Conservation (phyloP, 2,797 vertebrate genomes). For the Sylvilagus floridanus region DNA sequence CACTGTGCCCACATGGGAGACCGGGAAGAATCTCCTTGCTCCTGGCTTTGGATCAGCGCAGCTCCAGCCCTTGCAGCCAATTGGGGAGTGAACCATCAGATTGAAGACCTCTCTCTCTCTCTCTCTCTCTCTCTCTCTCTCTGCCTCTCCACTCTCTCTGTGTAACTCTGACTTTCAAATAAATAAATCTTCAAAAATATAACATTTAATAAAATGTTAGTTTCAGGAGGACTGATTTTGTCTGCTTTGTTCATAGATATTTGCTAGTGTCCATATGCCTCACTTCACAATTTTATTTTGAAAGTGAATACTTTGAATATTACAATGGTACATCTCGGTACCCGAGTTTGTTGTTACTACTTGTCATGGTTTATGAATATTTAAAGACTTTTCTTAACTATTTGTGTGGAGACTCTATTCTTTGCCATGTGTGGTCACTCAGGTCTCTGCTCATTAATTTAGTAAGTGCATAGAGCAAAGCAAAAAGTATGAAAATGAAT, state of each 20-base stretch:
- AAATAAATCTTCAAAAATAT: no score
- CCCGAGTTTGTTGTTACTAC: neutral
- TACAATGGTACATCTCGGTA: neutral
- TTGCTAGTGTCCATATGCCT: neutral
- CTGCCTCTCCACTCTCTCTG: no score
- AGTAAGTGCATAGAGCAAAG: neutral
- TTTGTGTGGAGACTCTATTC: neutral
- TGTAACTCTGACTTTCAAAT: no score
- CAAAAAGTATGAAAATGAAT: neutral
- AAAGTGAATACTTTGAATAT: neutral
- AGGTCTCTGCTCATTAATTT: neutral
- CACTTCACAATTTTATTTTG: neutral
- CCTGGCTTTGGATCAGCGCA: no score
- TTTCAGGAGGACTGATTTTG: neutral
- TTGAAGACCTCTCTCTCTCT: no score
- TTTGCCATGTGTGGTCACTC: neutral
- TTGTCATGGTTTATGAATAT: neutral
- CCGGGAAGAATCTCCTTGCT: no score
- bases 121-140: no score
- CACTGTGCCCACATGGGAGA: no score
- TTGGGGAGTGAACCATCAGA: no score
- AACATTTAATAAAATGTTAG: constrained; percentile 11
- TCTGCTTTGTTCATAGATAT: neutral
- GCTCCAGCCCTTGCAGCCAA: no score
- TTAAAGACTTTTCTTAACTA: constrained; percentile 13